Evolutionary conservation across 2,888 invertebrate genomes (phyloP), one percentile per base, ranked within the genome.

Genomic region (Calameuta filiformis): DNA sequence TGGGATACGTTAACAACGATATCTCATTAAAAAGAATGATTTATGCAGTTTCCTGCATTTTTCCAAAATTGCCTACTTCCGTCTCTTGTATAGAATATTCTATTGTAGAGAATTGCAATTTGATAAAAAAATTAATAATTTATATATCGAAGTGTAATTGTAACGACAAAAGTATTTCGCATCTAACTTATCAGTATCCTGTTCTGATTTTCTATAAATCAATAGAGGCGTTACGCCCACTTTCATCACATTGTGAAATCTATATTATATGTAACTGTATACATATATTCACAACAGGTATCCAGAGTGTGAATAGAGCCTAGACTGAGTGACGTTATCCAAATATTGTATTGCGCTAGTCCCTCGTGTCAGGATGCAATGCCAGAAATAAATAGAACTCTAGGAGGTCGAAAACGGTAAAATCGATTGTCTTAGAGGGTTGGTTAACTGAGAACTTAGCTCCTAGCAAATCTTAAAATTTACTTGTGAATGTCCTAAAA

Each of bases 191-290:
- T 56, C 56, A 23, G 23, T 56, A 15, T 12, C 71, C 12, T 71
- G 71, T 0, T 34, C 71, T 71, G 71, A 71, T 71, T 71, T 56
- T 71, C 71, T 71, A 31, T 3, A 71, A 71, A 71, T 71, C 71
- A 71, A 71, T 71, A 71, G 3, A 71, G 11, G 33, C 3, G 71
- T 3, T 23, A 71, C 71, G 33, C 23, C 31, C 33, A 11, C 71
- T 56, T 56, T 6, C 33, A n/a, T 33, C 71, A 34, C 71, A 9
- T 31, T 71, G 71, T 23, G 71, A 34, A 56, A 56, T 56, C 23
- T 9, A 56, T 23, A 40, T 23, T 56, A 56, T 56, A 23, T 23
- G 56, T 56, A 23, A 0, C 6, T 56, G 2, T 23, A 23, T 56
- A 31, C 31, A 40, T 15, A 56, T 23, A 23, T 56, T 9, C 2